phyloP scores from a whole-genome alignment of 2,113 vertebrate genomes.

The Athene cunicularia region DNA sequence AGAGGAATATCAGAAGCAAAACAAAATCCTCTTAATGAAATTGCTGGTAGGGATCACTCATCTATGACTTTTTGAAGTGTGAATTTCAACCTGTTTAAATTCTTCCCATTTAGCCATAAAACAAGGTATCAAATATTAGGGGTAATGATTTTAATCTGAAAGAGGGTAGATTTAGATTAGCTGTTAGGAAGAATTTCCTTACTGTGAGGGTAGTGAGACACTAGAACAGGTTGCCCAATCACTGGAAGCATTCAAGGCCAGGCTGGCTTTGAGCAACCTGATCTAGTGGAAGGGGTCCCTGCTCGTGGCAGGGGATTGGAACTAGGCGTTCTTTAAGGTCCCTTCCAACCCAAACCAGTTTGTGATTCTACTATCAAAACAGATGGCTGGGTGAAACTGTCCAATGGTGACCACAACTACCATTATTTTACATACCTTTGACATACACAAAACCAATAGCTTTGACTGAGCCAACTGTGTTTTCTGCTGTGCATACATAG shows the following conservation, averaged over 20 bases:
- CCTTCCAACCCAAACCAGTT: background rate
- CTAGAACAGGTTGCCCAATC: background rate
- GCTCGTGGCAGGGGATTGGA: background rate
- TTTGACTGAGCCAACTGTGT: constrained; percentile 87
- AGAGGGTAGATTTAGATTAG: background rate
- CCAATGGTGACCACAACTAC: background rate
- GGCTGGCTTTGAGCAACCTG: background rate
- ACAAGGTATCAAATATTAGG: background rate
- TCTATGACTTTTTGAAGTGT: background rate
- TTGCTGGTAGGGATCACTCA: background rate
- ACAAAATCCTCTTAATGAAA: background rate
- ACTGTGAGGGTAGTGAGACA: accelerated
- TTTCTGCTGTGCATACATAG: constrained; percentile 92
- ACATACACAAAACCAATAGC: constrained; percentile 91
- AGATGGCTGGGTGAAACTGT: background rate
- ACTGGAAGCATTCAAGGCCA: background rate
- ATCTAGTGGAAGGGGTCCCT: background rate
- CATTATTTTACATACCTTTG: constrained; percentile 82
- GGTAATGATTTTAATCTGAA: background rate
- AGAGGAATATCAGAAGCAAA: background rate
- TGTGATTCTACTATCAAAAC: background rate
- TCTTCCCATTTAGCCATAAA: background rate
- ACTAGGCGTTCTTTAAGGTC: background rate
- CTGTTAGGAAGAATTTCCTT: background rate
- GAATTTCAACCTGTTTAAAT: background rate